Evolutionary conservation across 2,888 invertebrate species (phyloP).

Genomic region (Sinelater perroti): DNA sequence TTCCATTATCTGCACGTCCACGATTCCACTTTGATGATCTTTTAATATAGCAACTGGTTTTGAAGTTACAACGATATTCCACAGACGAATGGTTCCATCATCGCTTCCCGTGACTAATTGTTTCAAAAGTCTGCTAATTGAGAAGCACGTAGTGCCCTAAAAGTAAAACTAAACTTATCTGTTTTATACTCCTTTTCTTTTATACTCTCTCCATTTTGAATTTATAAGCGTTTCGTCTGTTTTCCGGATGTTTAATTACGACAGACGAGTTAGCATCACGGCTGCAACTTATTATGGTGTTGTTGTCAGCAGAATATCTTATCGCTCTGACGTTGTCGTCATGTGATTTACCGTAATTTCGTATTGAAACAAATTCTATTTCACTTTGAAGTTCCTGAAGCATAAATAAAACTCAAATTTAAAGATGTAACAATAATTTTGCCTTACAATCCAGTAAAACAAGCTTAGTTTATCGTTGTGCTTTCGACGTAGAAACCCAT

Average conservation of each 20-base stretch:
- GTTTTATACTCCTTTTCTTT: neutral
- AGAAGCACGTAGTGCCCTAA: constrained; percentile 69
- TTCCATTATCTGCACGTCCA: constrained; percentile 66
- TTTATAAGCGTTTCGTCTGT: constrained; percentile 63
- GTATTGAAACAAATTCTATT: constrained; percentile 62
- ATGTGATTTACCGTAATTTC: constrained; percentile 62
- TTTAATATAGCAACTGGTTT: constrained; percentile 56
- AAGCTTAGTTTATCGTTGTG: constrained; percentile 65
- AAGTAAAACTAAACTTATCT: constrained; percentile 30
- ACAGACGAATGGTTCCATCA: constrained; percentile 66
- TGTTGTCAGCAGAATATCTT: constrained; percentile 60
- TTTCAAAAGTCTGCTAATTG: constrained; percentile 61
- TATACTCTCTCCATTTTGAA: constrained; percentile 66
- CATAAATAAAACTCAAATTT: constrained; percentile 12
- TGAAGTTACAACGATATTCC: constrained; percentile 63
- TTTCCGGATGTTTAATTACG: constrained; percentile 61
- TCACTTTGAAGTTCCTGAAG: constrained; percentile 65
- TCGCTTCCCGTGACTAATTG: constrained; percentile 66
- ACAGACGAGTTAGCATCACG: constrained; percentile 65
- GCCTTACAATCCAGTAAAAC: constrained; percentile 69
- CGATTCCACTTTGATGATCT: constrained; percentile 57
- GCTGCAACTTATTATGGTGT: constrained; percentile 66
- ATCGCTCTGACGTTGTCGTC: constrained; percentile 63
- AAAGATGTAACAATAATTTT: neutral
- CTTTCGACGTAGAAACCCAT: constrained; percentile 64